phyloP scores from a whole-genome alignment of 92 coral and sea anemone species.

The Epizoanthus rinbou region DNA sequence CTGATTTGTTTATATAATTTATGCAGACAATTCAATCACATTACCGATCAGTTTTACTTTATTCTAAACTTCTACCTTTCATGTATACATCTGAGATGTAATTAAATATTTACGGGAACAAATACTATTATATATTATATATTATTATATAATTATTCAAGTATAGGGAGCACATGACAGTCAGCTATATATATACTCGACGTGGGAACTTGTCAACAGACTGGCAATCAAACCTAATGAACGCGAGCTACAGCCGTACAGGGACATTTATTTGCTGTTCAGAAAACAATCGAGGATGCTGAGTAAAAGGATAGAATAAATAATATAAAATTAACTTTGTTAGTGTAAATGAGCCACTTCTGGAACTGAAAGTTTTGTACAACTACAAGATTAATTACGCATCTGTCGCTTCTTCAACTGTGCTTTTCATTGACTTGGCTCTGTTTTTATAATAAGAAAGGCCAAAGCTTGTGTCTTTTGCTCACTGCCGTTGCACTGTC shows the following conservation, averaged over 20 bases:
- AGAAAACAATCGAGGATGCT: slow-evolving; percentile 39
- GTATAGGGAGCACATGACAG: slow-evolving; percentile 20
- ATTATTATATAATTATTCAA: slow-evolving; percentile 8
- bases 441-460: background rate
- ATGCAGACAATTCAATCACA: slow-evolving; percentile 26
- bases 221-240: slow-evolving; percentile 9
- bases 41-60: slow-evolving; percentile 31
- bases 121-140: slow-evolving; percentile 17
- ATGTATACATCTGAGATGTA: slow-evolving; percentile 30
- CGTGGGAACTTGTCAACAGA: slow-evolving; percentile 19
- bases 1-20: slow-evolving; percentile 35
- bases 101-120: slow-evolving; percentile 37
- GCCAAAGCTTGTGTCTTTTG: slow-evolving; percentile 2
- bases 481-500: background rate
- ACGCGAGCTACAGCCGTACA: slow-evolving; percentile 12
- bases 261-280: slow-evolving; percentile 31
- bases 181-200: background rate
- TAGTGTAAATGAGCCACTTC: background rate
- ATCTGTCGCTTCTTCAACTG: background rate
- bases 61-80: slow-evolving; percentile 36
- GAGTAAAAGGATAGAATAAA: slow-evolving; percentile 14
- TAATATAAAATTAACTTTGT: background rate
- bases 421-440: slow-evolving; percentile 1
- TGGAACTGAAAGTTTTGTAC: slow-evolving; percentile 1
- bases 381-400: background rate